Evolutionary conservation across 64 coral and sea anemone genomes (phyloP).

Genomic region (Actinia tenebrosa): DNA sequence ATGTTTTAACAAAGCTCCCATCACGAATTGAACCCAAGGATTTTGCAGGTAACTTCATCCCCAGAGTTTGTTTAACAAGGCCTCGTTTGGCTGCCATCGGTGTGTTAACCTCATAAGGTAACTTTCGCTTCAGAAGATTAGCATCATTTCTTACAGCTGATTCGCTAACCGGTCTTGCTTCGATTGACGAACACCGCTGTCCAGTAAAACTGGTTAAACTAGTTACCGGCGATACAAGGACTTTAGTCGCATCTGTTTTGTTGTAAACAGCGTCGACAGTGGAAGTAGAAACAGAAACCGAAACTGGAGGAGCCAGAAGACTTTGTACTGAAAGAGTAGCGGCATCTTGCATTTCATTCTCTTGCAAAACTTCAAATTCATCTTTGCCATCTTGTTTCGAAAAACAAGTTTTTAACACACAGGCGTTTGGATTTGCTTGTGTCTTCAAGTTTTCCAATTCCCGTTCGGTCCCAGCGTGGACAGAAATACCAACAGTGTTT

Average conservation of each 20-base stretch:
- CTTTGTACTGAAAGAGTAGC: neutral
- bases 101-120: neutral
- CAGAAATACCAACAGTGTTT: neutral
- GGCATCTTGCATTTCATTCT: neutral
- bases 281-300: neutral
- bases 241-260: neutral
- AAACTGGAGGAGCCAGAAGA: neutral
- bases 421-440: neutral
- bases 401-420: neutral
- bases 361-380: neutral
- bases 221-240: neutral
- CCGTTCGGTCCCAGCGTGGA: neutral
- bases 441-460: neutral
- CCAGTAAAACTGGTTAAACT: neutral
- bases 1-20: neutral
- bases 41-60: neutral
- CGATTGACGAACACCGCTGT: neutral
- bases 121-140: neutral
- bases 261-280: neutral
- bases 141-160: neutral
- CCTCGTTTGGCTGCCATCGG: neutral
- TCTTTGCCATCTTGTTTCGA: neutral
- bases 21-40: neutral
- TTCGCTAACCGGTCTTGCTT: neutral
- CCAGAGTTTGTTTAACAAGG: neutral